Base-by-base conservation (phyloP, 2,888 invertebrate genomes). In the Melieria omissa region DNA sequence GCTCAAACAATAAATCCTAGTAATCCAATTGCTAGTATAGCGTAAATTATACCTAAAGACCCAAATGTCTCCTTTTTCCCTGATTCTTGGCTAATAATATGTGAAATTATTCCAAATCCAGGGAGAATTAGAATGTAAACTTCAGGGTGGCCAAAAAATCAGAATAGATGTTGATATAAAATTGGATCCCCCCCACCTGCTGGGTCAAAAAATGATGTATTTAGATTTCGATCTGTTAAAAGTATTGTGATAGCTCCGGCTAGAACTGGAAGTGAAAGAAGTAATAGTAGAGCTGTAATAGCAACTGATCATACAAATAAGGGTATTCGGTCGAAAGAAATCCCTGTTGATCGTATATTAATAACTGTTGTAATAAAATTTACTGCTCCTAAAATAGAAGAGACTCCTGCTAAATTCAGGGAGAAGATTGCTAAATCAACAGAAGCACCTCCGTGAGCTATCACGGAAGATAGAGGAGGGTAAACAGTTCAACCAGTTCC, bases 91-190 rank as follows among this genome's bases (percentile, higher is more conserved):
- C 89, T 89, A 86, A 94, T 91, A 88, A 93, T 92, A 84, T 94
- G 93, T 0, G 93, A 93, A 85, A 94, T 91, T 89, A 94, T 90
- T 0, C 94, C 93, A 89, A 95, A 94, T 86, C 92, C 93, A 0
- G 93, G 93, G 80, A 94, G 83, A 91, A 94, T 94, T 89, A 94
- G 88, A 92, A 94, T 93, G 88, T 95, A 95, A 75, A 95, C 93
- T 91, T 95, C 94, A 9, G 94, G 94, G 70, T 95, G 94, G 0
- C 94, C 94, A 90, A 95, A 95, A 88, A 95, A 95, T 91, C 94
- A 95, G 88, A 95, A 94, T 89, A 94, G 88, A 86, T 95, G 93
- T 90, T 94, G 93, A 68, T 92, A 94, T 78, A 95, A 79, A 88
- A 95, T 91, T 3, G 93, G 94, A 70, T 95, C 94, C 68, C 94